A percentile compares a stretch with the other conserved stretches of the same genome.
phyloP scores from a whole-genome alignment of 2,113 vertebrate species.

The Hepsetus odoe region DNA sequence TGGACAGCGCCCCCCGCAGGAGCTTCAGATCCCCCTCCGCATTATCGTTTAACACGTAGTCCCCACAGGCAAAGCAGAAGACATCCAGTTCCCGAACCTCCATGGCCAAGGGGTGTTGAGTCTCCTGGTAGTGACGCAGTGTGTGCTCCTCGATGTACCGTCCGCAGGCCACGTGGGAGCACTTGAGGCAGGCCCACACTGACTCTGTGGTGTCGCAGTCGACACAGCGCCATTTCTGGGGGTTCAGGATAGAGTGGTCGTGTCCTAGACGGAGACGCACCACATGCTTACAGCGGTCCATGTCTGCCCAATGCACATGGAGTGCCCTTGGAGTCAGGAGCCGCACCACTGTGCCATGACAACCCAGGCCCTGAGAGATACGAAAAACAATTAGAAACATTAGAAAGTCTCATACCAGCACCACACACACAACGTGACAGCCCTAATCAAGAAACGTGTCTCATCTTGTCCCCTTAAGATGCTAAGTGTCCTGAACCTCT shows the following conservation, averaged over 20 bases:
- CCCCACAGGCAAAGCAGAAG: constrained; percentile 94
- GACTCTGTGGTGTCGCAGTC: constrained; percentile 93
- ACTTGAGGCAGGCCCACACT: constrained; percentile 97
- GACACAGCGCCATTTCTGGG: constrained; percentile 94
- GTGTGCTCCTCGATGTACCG: constrained; percentile 94
- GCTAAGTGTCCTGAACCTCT: no score
- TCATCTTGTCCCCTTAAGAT: no score
- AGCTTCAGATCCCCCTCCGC: constrained; percentile 94
- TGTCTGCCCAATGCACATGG: constrained; percentile 75
- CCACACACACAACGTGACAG: no score
- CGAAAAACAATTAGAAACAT: neutral
- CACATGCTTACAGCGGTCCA: constrained; percentile 99
- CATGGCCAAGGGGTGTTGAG: constrained; percentile 91
- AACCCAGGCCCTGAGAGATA: constrained; percentile 65
- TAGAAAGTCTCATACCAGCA: no score
- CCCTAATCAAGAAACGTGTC: no score
- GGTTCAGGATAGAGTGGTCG: constrained; percentile 97
- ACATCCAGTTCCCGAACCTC: constrained; percentile 95
- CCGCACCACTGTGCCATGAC: constrained; percentile 64
- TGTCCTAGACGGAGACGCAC: constrained; percentile 94
- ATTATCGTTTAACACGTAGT: constrained; percentile 97
- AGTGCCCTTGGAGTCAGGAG: constrained; percentile 75
- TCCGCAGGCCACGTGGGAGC: constrained; percentile 95
- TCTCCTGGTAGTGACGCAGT: constrained; percentile 89
- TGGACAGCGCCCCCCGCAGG: constrained; percentile 88